Conservation (phyloP, 2,888 invertebrate genomes). For the Pharmacophagus antenor region DNA sequence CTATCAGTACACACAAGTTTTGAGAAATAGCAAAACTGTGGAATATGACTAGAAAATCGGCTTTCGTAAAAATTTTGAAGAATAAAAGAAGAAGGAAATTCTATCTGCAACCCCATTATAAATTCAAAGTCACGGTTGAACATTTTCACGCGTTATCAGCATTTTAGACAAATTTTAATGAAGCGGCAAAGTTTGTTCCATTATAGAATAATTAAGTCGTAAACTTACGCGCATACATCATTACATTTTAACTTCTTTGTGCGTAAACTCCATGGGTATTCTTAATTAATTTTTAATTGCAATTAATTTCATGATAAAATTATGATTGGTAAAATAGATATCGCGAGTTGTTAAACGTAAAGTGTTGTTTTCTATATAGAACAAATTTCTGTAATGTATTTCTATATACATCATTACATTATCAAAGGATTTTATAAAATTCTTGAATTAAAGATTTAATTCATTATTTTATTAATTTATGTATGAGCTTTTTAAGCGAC, state of each 20-base stretch:
- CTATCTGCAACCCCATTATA: slow-evolving; percentile 1
- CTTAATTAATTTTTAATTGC: background rate
- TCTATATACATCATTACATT: background rate
- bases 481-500: too few species aligned
- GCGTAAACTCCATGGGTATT: background rate
- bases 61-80: background rate
- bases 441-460: too few species aligned
- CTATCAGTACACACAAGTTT: too few species aligned
- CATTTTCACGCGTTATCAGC: slow-evolving; percentile 21
- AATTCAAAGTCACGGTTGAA: slow-evolving; percentile 10
- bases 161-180: slow-evolving; percentile 27
- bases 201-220: slow-evolving; percentile 25
- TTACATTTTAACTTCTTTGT: slow-evolving; percentile 25
- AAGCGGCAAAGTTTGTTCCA: slow-evolving; percentile 24
- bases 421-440: too few species aligned
- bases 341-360: background rate
- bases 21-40: too few species aligned
- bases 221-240: slow-evolving; percentile 19
- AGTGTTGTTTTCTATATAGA: background rate
- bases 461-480: too few species aligned
- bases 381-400: background rate
- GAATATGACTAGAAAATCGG: too few species aligned
- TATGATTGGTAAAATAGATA: background rate
- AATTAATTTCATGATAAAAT: background rate
- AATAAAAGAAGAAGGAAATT: background rate